Evolutionary conservation across 2,888 invertebrate species (phyloP).

Genomic region (Cryptus viduatorius): DNA sequence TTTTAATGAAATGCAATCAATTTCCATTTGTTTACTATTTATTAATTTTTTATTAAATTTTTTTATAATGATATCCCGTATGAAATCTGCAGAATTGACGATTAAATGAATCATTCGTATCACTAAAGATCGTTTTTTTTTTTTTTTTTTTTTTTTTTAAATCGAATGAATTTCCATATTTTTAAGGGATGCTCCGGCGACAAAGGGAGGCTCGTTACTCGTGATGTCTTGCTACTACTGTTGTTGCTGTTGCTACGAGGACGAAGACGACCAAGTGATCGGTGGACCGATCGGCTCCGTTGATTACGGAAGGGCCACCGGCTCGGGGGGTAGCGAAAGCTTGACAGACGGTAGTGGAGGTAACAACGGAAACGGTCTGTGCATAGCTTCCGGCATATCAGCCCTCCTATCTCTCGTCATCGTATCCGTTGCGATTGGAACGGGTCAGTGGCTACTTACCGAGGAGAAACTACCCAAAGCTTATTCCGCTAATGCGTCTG

Average conservation of each 20-base stretch:
- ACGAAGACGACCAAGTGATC: conserved; percentile 67
- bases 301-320: conserved; percentile 63
- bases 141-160: not conserved
- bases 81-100: no score
- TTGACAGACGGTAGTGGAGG: conserved; percentile 69
- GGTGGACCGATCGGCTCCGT: conserved; percentile 54
- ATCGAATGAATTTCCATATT: not conserved
- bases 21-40: not conserved
- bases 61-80: not conserved
- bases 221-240: conserved; percentile 82
- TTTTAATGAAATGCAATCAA: not conserved
- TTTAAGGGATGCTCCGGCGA: conserved; percentile 79
- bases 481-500: conserved; percentile 90
- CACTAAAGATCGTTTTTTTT: not conserved
- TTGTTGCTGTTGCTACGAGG: conserved; percentile 77
- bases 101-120: no score
- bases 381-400: conserved; percentile 85
- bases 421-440: conserved; percentile 90
- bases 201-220: conserved; percentile 75
- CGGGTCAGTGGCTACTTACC: conserved; percentile 94
- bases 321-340: conserved; percentile 62
- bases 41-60: not conserved
- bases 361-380: conserved; percentile 78
- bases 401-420: conserved; percentile 91
- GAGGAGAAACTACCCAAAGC: conserved; percentile 94